Conservation (phyloP, 2,113 vertebrate species). For the Crotophaga sulcirostris region DNA sequence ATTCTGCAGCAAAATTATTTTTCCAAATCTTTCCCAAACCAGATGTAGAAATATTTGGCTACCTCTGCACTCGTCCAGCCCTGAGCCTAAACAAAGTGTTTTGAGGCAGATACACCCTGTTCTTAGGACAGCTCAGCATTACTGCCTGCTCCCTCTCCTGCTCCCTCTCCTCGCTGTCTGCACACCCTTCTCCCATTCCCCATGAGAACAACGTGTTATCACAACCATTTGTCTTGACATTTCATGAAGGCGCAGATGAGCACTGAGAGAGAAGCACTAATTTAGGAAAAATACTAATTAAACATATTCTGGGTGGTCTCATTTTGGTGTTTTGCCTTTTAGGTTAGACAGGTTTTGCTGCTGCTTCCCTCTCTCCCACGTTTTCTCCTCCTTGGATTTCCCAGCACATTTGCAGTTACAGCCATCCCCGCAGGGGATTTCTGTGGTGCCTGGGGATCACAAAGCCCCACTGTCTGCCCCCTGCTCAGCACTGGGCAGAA, state of each 20-base stretch:
- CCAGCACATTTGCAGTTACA: background rate
- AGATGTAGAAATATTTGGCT: constrained; percentile 75
- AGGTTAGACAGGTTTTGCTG: constrained; percentile 17
- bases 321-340: background rate
- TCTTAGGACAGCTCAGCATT: background rate
- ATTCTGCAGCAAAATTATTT: constrained; percentile 56
- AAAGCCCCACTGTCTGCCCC: background rate
- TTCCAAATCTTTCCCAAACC: constrained; percentile 61
- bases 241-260: background rate
- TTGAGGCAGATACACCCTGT: background rate
- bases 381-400: background rate
- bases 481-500: background rate
- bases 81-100: background rate
- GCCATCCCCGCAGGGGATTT: background rate
- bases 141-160: accelerated
- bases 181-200: background rate
- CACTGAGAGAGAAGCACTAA: background rate
- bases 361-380: background rate
- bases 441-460: background rate
- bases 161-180: background rate
- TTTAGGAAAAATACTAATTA: constrained; percentile 51
- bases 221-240: background rate
- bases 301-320: constrained; percentile 22
- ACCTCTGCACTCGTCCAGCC: constrained; percentile 40
- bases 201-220: background rate